Conservation (phyloP, 2,113 vertebrate species). For the Hemichromis elongatus region DNA sequence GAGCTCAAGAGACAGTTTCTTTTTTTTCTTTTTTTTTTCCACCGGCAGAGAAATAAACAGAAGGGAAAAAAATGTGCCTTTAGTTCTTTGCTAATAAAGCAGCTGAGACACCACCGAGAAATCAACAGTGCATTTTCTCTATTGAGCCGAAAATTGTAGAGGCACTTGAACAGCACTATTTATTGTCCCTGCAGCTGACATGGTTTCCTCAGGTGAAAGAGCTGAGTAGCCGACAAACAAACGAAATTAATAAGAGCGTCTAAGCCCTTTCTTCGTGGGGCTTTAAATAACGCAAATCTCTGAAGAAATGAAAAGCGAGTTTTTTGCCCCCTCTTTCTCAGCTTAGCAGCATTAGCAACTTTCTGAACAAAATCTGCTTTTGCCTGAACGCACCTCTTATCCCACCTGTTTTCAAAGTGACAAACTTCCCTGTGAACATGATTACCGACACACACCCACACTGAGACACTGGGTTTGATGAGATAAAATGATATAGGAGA, state of each 20-base stretch:
- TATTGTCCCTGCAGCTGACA: constrained; percentile 21
- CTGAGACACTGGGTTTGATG: constrained; percentile 3
- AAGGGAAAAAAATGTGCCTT: not conserved
- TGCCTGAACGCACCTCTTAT: not conserved
- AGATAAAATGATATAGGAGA: constrained; percentile 22
- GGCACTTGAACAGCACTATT: constrained; percentile 22
- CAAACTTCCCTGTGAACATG: constrained; percentile 7
- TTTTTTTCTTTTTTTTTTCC: not conserved
- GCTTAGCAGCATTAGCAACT: not conserved
- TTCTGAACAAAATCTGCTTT: not conserved
- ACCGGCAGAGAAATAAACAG: not conserved
- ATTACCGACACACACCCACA: not conserved
- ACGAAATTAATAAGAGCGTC: constrained; percentile 27
- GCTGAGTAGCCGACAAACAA: constrained; percentile 19
- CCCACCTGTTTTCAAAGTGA: constrained; percentile 28
- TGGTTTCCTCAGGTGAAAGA: constrained; percentile 37
- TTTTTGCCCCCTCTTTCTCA: not conserved
- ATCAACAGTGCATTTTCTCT: constrained; percentile 40
- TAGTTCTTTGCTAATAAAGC: constrained; percentile 33
- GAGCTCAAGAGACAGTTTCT: not conserved
- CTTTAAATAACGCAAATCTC: constrained; percentile 10
- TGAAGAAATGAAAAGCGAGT: not conserved
- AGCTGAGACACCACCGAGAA: constrained; percentile 35
- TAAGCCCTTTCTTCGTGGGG: not conserved
- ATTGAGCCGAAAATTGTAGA: constrained; percentile 24